Evolutionary conservation across 2,113 vertebrate species (phyloP).

Genomic region (Perca fluviatilis): DNA sequence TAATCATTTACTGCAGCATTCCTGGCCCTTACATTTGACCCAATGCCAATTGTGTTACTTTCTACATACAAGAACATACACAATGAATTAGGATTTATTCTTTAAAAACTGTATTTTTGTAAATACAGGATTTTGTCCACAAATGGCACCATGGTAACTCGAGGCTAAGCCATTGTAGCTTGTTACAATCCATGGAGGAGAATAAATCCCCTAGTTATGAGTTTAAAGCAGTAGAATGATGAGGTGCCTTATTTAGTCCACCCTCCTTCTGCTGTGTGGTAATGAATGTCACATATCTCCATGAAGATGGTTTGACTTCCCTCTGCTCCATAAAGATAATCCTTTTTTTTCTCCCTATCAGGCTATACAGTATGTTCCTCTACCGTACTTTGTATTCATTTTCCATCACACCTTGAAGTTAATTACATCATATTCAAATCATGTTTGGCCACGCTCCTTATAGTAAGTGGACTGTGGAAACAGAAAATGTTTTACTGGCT

Average conservation of each 20-base stretch:
- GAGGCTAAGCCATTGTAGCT: not conserved
- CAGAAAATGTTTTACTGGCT: not conserved
- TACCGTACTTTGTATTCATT: constrained; percentile 26
- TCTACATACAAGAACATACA: not conserved
- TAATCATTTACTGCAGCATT: not conserved
- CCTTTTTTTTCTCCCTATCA: constrained; percentile 26
- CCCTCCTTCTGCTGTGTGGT: constrained; percentile 60
- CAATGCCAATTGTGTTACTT: not conserved
- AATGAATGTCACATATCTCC: constrained; percentile 77
- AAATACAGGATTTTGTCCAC: not conserved
- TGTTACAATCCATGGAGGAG: not conserved
- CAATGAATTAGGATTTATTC: not conserved
- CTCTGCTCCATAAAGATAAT: constrained; percentile 72
- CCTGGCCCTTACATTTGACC: not conserved
- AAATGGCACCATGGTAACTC: not conserved
- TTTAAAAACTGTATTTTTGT: not conserved
- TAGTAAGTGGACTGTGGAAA: not conserved
- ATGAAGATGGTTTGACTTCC: constrained; percentile 40
- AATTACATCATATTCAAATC: constrained; percentile 59
- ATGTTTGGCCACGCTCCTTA: constrained; percentile 6
- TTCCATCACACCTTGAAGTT: constrained; percentile 55
- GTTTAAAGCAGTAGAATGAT: constrained; percentile 1
- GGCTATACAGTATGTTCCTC: constrained; percentile 39
- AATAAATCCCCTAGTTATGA: constrained; percentile 23
- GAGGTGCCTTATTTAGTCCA: constrained; percentile 20